Base-by-base conservation (phyloP, 2,113 vertebrate genomes). In the Rhea americana region DNA sequence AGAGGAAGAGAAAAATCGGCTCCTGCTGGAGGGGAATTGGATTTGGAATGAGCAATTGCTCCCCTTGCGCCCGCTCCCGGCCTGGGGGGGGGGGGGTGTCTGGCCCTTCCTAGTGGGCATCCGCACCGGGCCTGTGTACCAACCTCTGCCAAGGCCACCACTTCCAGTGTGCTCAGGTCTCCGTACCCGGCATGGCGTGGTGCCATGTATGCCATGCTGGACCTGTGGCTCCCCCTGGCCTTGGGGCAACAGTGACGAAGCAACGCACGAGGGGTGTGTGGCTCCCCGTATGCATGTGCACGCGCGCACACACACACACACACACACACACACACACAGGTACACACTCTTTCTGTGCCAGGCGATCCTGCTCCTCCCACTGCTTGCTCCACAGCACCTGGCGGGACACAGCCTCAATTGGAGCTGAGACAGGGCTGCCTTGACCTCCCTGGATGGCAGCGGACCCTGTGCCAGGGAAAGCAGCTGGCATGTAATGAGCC, bases 1-100 rank as follows among this genome's bases (percentile, higher is more conserved):
- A 94, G 91, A 78, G 93, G 93, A 91, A 90, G 88, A 96, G 96
- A 96, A 94, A 96, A 96, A 96, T 94, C 89, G 85, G 70, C 84
- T 81, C 68, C 47, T 72, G 76, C 2, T 63, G 86, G 93, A 93
- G 79, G 95, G 95, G 91, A 96, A 94, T 86, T 93, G 94, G 93
- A 92, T 87, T 85, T 68, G 88, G 93, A 96, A 95, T 91, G 86
- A 97, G 94, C 93, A 95, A 95, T 95, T 25, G 0, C 79, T 75
- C 88, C 82, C 61, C 61, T 12, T 17, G 37, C 25, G 14, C 63
- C 14, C 7, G 39, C 25, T 32, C 63, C 9, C 8, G 24, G 8
- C 25, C 9, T 7, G 3, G 16, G 24, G 7, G 39, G 39, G 59
- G 63, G 39, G 59, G n/a, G 26, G n/a, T n/a, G n/a, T 26, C n/a